phyloP scores from a whole-genome alignment of 2,113 vertebrate species.

The Oncorhynchus gorbuscha region DNA sequence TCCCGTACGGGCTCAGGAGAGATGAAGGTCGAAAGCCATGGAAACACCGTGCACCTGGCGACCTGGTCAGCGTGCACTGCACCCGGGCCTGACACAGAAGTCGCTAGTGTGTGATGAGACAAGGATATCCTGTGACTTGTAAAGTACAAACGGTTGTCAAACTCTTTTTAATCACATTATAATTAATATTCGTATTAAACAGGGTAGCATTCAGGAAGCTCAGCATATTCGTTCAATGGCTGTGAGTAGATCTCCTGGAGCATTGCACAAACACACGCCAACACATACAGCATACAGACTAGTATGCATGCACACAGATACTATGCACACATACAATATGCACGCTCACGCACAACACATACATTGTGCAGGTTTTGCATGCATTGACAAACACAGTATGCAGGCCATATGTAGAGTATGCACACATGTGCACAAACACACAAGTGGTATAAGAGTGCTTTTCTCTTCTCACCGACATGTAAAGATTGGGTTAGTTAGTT shows the following conservation, averaged over 20 bases:
- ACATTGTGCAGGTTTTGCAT: no score
- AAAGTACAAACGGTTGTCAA: conserved; percentile 62
- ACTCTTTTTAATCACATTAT: conserved; percentile 73
- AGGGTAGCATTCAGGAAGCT: conserved; percentile 42
- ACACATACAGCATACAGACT: conserved; percentile 4
- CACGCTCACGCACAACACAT: no score
- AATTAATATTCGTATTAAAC: conserved; percentile 70
- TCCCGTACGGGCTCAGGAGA: no score
- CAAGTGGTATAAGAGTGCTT: not conserved
- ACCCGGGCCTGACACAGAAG: no score
- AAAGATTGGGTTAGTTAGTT: conserved; percentile 23
- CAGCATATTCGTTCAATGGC: conserved; percentile 54
- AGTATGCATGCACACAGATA: conserved; percentile 6
- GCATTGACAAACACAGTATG: no score
- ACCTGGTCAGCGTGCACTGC: no score
- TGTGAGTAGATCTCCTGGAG: conserved; percentile 50
- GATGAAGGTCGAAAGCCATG: no score
- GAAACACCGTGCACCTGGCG: no score
- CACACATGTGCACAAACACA: not conserved
- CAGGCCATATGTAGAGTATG: not conserved
- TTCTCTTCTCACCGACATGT: conserved; percentile 6
- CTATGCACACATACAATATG: not conserved
- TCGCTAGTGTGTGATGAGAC: no score
- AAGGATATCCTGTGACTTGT: conserved; percentile 39
- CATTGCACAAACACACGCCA: conserved; percentile 12